Evolutionary conservation across 2,888 invertebrate genomes (phyloP).

Genomic region (Hermaeophaga mercurialis): DNA sequence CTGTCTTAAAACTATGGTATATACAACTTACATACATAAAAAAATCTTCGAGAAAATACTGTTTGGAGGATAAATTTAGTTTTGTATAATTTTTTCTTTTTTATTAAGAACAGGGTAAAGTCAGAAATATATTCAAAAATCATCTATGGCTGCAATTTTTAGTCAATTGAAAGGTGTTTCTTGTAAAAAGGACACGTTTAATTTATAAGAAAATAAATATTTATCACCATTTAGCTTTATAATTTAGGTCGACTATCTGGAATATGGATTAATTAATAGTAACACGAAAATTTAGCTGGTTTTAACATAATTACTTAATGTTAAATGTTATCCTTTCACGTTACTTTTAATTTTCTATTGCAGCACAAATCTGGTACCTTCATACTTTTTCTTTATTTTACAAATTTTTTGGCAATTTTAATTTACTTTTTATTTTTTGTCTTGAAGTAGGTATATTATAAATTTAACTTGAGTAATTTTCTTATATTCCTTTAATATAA

Average conservation of each 20-base stretch:
- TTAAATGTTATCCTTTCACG: constrained; percentile 25
- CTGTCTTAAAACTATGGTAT: no score
- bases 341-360: constrained; percentile 11
- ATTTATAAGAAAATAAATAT: constrained; percentile 32
- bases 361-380: constrained; percentile 22
- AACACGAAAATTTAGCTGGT: constrained; percentile 7
- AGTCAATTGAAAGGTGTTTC: constrained; percentile 11
- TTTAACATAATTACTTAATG: constrained; percentile 7
- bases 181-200: constrained; percentile 21
- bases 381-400: constrained; percentile 4
- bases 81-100: no score
- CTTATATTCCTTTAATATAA: constrained; percentile 33
- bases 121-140: neutral
- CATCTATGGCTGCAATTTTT: constrained; percentile 5
- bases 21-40: no score
- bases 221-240: constrained; percentile 24
- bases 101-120: no score
- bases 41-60: no score
- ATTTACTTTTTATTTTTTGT: constrained; percentile 19
- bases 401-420: constrained; percentile 13
- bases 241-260: constrained; percentile 21
- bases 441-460: constrained; percentile 3
- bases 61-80: no score
- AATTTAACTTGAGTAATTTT: constrained; percentile 11
- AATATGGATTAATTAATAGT: neutral